Base-by-base conservation (phyloP, 2,888 invertebrate species). In the Lordiphosa fenestrarum region DNA sequence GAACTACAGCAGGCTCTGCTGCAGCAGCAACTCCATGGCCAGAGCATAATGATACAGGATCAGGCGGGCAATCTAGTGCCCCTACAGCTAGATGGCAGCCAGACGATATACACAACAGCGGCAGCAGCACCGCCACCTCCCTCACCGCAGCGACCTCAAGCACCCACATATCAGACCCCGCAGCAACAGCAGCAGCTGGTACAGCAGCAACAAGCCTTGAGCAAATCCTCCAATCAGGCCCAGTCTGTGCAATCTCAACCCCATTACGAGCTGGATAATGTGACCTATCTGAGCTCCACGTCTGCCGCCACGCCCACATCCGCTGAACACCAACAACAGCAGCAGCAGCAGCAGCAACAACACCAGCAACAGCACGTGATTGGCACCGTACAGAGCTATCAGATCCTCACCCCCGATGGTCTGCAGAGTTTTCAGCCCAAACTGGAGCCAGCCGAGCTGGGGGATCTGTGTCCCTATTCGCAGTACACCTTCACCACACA, bases 371-470 rank as follows among this genome's bases (percentile, higher is more conserved):
- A 70, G 62, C 88, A 88, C 66, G 89, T 88, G 15, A 88, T 88
- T 59, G 88, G 88, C 46, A 88, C 88, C 5, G 88, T 88, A 30
- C 88, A 88, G 72, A 88, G 89, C 59, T 88, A 88, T 73, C 88
- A 88, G 63, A 88, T 88, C 61, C 74, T 88, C 6, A 88, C 88
- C 30, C 86, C 88, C 30, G 89, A 88, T 33, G 88, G 88, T 23
- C 70, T 88, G 47, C 88, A 88, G 64, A 87, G 77, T 64, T 88
- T 88, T 66, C 88, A 88, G 54, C 80, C 83, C 9, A 85, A 73
- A 6, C 49, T 82, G 46, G 87, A 87, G 41, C 4, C 77, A 3
- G 53, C 67, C 2, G 87, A 87, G 25, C 46, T 87, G 63, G 69
- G 73, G 3, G 88, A 88, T 65, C 64, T 88, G n/a, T 86, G 88